These are phyloP conservation scores for Chalcosyrphus nemorum DNA, from an alignment of 2,888 invertebrate species.

Conservation along the genomic window DNA sequence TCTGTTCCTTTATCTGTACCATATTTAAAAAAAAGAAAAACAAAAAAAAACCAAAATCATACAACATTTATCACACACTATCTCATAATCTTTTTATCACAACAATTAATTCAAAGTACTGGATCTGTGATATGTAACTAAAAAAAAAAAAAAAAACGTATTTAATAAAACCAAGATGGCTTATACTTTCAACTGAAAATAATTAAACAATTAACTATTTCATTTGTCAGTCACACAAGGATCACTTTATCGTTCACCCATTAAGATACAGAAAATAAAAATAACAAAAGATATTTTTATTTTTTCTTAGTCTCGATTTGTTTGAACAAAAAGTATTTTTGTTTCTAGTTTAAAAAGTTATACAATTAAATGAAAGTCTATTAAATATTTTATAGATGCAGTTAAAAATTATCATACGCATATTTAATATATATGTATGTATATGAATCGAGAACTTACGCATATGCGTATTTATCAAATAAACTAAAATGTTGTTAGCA, in stretches of 20 bases:
- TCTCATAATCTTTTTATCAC: constrained; percentile 66
- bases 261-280: constrained; percentile 8
- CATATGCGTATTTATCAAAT: constrained; percentile 46
- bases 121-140: constrained; percentile 82
- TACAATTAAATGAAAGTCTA: constrained; percentile 48
- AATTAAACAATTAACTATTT: constrained; percentile 12
- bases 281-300: constrained; percentile 8
- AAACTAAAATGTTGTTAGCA: constrained; percentile 47
- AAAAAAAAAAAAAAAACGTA: constrained; percentile 73
- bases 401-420: constrained; percentile 22
- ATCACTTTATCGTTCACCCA: constrained; percentile 23
- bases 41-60: background rate
- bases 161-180: constrained; percentile 59
- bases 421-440: constrained; percentile 21
- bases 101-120: constrained; percentile 77
- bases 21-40: background rate
- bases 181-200: constrained; percentile 57
- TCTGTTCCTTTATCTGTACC: background rate
- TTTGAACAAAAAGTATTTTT: constrained; percentile 25
- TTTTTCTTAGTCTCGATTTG: constrained; percentile 18
- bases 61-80: constrained; percentile 29
- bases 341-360: constrained; percentile 34
- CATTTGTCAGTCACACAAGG: constrained; percentile 62
- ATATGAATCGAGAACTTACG: constrained; percentile 29
- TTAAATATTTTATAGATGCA: constrained; percentile 38